Conservation (phyloP, 2,888 invertebrate species). For the Cephus nigrinus region DNA sequence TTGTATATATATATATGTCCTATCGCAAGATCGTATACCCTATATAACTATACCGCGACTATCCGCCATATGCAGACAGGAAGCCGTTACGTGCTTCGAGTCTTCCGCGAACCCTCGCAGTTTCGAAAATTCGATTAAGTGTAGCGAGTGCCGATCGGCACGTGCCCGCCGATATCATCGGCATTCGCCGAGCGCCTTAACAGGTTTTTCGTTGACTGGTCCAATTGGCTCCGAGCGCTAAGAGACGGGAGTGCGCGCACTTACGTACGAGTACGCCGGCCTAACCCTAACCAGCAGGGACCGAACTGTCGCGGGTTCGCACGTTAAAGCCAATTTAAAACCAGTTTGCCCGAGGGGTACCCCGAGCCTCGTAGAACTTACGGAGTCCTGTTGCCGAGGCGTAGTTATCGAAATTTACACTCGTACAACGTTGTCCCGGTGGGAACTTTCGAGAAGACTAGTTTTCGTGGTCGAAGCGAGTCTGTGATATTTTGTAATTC, state of each 20-base stretch:
- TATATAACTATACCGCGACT: not conserved
- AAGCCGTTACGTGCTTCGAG: not conserved
- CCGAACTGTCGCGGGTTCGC: not conserved
- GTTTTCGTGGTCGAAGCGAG: too few species aligned
- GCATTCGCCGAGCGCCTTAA: conserved; percentile 18
- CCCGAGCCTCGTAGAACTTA: not conserved
- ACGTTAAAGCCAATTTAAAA: not conserved
- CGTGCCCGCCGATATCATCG: not conserved
- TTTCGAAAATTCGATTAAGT: not conserved
- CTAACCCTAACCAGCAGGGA: conserved; percentile 17
- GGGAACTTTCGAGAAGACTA: not conserved
- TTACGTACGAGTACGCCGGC: conserved; percentile 12
- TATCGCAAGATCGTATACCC: not conserved
- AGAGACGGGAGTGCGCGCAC: conserved; percentile 11
- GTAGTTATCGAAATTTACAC: not conserved
- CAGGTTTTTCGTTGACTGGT: not conserved
- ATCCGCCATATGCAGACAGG: not conserved
- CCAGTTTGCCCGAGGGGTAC: not conserved
- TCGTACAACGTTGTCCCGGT: not conserved
- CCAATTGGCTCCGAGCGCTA: not conserved
- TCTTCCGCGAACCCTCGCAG: not conserved
- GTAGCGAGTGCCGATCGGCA: conserved; percentile 1
- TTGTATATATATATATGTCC: not conserved
- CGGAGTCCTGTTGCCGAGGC: not conserved
- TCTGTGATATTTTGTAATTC: not conserved